A percentile compares a stretch with the other conserved stretches of the same genome.
phyloP scores from a whole-genome alignment of 2,113 vertebrate species.

The Protomyctophum bolini region DNA sequence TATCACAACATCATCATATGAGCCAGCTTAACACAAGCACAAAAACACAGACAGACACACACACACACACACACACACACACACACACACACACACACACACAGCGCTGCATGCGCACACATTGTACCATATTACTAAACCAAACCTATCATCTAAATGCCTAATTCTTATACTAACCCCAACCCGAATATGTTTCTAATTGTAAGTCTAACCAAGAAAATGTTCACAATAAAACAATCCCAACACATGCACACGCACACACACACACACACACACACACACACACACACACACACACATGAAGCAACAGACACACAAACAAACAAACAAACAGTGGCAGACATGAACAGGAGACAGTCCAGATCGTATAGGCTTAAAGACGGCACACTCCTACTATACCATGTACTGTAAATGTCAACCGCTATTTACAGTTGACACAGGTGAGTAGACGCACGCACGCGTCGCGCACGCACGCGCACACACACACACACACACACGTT shows the following conservation, averaged over 20 bases:
- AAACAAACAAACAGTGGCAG: neutral
- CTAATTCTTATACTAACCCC: too few relatives aligned
- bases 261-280: too few relatives aligned
- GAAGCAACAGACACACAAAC: too few relatives aligned
- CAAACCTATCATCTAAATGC: slow-evolving; percentile 4
- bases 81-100: neutral
- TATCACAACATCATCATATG: slow-evolving; percentile 62
- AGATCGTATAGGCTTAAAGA: slow-evolving; percentile 49
- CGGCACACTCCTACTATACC: slow-evolving; percentile 39
- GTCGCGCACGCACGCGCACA: neutral
- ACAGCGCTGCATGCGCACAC: too few relatives aligned
- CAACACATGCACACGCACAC: too few relatives aligned
- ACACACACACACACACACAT: too few relatives aligned
- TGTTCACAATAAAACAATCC: too few relatives aligned
- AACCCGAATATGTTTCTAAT: too few relatives aligned
- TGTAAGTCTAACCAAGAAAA: too few relatives aligned
- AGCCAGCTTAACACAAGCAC: slow-evolving; percentile 45
- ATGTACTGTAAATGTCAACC: slow-evolving; percentile 57
- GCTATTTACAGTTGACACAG: slow-evolving; percentile 51
- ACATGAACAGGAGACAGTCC: slow-evolving; percentile 9
- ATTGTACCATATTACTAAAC: neutral
- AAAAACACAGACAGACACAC: neutral
- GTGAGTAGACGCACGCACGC: slow-evolving; percentile 20
- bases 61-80: slow-evolving; percentile 11
- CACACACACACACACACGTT: neutral